Base-by-base conservation (phyloP, 2,888 invertebrate species). In the Mythimna lalbum region DNA sequence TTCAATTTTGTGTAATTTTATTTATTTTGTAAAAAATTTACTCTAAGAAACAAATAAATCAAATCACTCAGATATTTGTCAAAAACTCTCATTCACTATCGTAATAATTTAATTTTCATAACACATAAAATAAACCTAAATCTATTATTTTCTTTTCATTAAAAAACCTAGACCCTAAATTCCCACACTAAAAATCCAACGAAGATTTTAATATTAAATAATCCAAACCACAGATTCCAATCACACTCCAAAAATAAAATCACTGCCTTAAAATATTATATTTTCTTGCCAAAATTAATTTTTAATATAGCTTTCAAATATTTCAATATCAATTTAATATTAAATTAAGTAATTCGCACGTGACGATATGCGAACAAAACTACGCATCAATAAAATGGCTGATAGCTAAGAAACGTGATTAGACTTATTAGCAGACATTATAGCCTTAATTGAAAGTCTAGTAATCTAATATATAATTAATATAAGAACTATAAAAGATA, bases 401-500 rank as follows among this genome's bases (percentile, higher is more conserved):
- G 63, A 49, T 60, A 63, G 55, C 56, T 53, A 47, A 10, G 31
- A 69, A 67, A 76, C 64, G 59, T 73, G 59, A 77, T 59, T 27
- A 36, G 31, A 64, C 60, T 67, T 63, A 80, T 60, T 63, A 69
- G 63, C 6, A 55, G n/a, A 33, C 3, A 19, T 55, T 14, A 19
- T 27, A 21, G 6, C 3, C 4, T 21, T 12, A 6, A 53, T 53
- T 19, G 7, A 53, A 27, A 27, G 7, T 9, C 7, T 53, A 49
- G n/a, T 43, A 14, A 43, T 43, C 17, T 43, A 43, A 43, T 43
- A 43, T 43, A 19, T 43, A 43, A 43, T 43, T 5, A 43, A 17
- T 43, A 43, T 43, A 43, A 17, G 14, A 4, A 43, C 2, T 19
- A n/a, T n/a, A 6, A 6, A 5, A 27, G 53, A 53, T 7, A 53